These are phyloP conservation scores for Nycticorax nycticorax DNA, from an alignment of 2,113 vertebrate genomes.

Conservation along the genomic window DNA sequence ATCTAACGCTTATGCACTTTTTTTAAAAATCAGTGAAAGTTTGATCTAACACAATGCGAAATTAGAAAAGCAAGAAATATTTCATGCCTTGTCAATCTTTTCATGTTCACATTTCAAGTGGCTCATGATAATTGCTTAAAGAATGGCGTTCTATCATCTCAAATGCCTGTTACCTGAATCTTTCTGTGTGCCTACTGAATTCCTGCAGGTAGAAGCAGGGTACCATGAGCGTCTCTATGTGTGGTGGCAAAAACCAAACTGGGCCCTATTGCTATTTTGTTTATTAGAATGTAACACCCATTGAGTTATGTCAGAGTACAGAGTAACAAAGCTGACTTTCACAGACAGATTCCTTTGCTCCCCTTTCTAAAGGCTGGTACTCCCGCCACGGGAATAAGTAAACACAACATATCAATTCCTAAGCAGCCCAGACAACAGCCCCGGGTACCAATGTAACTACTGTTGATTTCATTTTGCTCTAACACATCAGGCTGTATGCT, in stretches of 20 bases:
- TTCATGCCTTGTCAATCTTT: neutral
- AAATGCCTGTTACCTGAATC: neutral
- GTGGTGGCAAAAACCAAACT: neutral
- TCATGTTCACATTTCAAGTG: neutral
- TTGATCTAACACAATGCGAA: neutral
- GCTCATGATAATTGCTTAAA: neutral
- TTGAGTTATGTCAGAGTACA: neutral
- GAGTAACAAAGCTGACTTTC: neutral
- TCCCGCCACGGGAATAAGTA: neutral
- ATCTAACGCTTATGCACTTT: neutral
- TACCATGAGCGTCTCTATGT: neutral
- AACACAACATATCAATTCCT: neutral
- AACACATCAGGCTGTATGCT: accelerated
- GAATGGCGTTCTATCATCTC: neutral
- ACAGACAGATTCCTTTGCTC: neutral
- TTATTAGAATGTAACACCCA: neutral
- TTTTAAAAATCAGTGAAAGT: neutral
- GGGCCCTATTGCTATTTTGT: neutral
- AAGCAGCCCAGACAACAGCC: neutral
- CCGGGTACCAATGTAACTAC: neutral
- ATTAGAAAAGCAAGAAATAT: neutral
- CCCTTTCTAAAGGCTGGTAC: neutral
- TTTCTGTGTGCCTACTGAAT: neutral
- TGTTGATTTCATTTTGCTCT: neutral
- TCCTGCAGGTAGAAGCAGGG: slow-evolving; percentile 1